These are phyloP conservation scores for Centruroides sculpturatus DNA, from an alignment of 1,140 invertebrate genomes.

Conservation along the genomic window DNA sequence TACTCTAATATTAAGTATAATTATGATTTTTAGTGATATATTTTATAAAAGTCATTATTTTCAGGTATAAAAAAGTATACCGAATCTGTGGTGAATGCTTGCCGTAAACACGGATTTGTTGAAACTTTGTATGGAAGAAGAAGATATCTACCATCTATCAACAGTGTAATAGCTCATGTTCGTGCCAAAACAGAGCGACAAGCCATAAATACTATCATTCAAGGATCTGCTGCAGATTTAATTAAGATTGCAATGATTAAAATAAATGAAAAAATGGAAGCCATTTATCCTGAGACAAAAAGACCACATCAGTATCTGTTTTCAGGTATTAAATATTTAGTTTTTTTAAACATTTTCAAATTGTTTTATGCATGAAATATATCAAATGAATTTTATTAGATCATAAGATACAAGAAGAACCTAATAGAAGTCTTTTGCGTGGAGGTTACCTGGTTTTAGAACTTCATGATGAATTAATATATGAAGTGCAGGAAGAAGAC, in stretches of 20 bases:
- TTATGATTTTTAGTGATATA: not conserved
- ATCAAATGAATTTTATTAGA: too few relatives aligned
- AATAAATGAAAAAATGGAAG: conserved; percentile 41
- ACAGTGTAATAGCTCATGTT: conserved; percentile 39
- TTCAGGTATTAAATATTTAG: too few relatives aligned
- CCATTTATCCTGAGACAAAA: not conserved
- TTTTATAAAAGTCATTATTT: conserved; percentile 1
- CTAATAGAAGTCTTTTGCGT: not conserved
- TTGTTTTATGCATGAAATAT: too few relatives aligned
- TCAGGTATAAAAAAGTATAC: conserved; percentile 45
- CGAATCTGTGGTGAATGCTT: conserved; percentile 46
- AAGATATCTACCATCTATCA: conserved; percentile 63
- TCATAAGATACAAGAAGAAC: not conserved
- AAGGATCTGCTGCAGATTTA: conserved; percentile 91
- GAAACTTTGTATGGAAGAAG: conserved; percentile 64
- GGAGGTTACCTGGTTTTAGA: conserved; percentile 62
- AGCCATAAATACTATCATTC: conserved; percentile 85
- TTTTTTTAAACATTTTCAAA: too few relatives aligned
- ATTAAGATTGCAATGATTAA: conserved; percentile 77
- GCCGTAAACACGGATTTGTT: conserved; percentile 56
- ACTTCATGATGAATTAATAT: conserved; percentile 92
- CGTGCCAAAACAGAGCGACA: conserved; percentile 80
- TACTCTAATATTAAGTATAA: too few relatives aligned
- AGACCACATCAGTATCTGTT: too few relatives aligned
- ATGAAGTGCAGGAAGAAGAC: conserved; percentile 55